Base-by-base conservation (phyloP, 2,797 vertebrate species). In the Manis pentadactyla region DNA sequence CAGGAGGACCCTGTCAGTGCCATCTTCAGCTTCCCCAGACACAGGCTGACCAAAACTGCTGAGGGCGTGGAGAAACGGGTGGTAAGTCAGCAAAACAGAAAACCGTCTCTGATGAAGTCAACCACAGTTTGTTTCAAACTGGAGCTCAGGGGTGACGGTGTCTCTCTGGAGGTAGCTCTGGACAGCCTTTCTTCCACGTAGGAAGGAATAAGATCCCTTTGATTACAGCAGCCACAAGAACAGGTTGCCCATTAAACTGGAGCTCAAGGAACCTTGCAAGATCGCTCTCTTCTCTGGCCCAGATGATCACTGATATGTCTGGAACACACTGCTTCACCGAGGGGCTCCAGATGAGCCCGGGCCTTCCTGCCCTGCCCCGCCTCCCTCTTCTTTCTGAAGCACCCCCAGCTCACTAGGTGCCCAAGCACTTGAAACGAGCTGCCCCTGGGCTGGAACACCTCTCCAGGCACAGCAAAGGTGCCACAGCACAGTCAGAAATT, bases 121-220 rank as follows among this genome's bases (percentile, higher is more conserved):
- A 74, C 73, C 63, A 93, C 57, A 91, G 96, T 68, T 87, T 53
- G 46, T 75, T 97, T 94, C 57, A 57, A 89, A 78, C 12, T 0
- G 0, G 46, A 85, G 34, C 18, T 84, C 1, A n/a, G 37, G 21
- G n/a, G 31, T 3, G 25, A 68, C 0, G 34, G 21, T 15, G 37
- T 89, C 59, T 94, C 87, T 27, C 61, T 88, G 83, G 59, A 97
- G 77, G 78, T 77, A 59, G 94, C 95, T 92, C 69, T 82, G 39
- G 17, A 37, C 81, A 85, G 37, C 87, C 37, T 91, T 23, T 77
- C 57, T 87, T 39, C 75, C 9, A 71, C 1, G 23, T 29, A 63
- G 82, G 78, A 95, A 97, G 94, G 95, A 97, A 66, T 19, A 57
- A 97, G 75, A 94, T 55, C 11, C 34, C 84, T 97, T 96, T 96